These are phyloP conservation scores for Haemorhous mexicanus DNA, from an alignment of 2,113 vertebrate genomes.

Conservation along the genomic window DNA sequence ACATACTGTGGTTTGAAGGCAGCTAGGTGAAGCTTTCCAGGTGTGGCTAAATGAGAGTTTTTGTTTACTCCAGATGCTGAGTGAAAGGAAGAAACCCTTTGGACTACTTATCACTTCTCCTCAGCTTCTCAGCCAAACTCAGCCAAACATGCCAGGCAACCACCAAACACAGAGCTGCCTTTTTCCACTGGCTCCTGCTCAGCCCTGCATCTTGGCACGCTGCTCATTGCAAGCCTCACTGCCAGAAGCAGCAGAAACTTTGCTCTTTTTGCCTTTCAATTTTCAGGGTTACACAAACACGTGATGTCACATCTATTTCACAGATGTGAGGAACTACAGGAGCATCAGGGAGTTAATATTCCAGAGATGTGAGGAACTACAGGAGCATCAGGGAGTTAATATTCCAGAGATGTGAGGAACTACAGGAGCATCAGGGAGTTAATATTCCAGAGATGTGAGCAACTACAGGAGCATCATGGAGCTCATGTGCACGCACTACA, in stretches of 20 bases:
- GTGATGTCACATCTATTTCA: not conserved
- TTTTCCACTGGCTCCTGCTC: slow-evolving; percentile 51
- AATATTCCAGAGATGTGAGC: not conserved
- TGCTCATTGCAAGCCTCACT: slow-evolving; percentile 2
- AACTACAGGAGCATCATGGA: not conserved
- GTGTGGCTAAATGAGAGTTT: not conserved
- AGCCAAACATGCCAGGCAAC: not conserved
- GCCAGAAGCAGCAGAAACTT: slow-evolving; percentile 21
- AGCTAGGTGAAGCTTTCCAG: not conserved
- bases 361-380: not conserved
- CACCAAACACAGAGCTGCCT: slow-evolving; percentile 40
- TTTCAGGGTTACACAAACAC: slow-evolving; percentile 57
- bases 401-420: not conserved
- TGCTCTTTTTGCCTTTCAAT: slow-evolving; percentile 29
- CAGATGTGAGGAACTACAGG: not conserved
- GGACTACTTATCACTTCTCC: not conserved
- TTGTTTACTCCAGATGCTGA: not conserved
- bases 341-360: not conserved
- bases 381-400: not conserved
- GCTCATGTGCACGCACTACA: not conserved
- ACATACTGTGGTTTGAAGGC: not conserved
- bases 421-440: not conserved
- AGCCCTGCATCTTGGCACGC: slow-evolving; percentile 30
- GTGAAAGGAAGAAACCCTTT: not conserved
- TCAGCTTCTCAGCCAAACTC: slow-evolving; percentile 30